Conservation (phyloP, 2,797 vertebrate genomes). For the Sebastes baramenuke region DNA sequence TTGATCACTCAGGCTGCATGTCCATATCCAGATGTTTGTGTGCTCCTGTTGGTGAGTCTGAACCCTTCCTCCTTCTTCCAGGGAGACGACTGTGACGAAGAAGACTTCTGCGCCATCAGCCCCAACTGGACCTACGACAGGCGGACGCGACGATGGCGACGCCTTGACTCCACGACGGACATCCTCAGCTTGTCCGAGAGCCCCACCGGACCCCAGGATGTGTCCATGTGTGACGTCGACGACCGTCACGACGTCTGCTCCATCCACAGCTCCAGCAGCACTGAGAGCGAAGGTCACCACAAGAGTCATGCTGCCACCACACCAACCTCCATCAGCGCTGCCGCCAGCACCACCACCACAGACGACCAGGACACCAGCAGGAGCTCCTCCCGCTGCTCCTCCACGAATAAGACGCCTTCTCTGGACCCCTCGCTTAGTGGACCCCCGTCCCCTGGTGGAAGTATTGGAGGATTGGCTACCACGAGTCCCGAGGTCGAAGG, state of each 20-base stretch:
- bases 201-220: slow-evolving; percentile 36
- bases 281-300: slow-evolving; percentile 79
- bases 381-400: slow-evolving; percentile 81
- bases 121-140: slow-evolving; percentile 86
- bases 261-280: slow-evolving; percentile 84
- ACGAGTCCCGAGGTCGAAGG: slow-evolving; percentile 69
- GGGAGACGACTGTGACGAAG: slow-evolving; percentile 84
- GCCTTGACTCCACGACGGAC: slow-evolving; percentile 67
- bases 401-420: slow-evolving; percentile 72
- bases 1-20: not conserved
- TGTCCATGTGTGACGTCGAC: slow-evolving; percentile 26
- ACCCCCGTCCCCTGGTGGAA: slow-evolving; percentile 67
- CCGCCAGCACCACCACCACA: not conserved
- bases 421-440: slow-evolving; percentile 75
- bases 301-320: not conserved
- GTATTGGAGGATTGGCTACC: slow-evolving; percentile 63
- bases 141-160: slow-evolving; percentile 81
- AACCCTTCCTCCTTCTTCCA: slow-evolving; percentile 37
- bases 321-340: not conserved
- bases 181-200: slow-evolving; percentile 47
- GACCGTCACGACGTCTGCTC: slow-evolving; percentile 83
- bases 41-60: not conserved
- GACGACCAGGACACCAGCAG: slow-evolving; percentile 76
- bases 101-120: slow-evolving; percentile 89
- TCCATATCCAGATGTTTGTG: not conserved